Evolutionary conservation across 2,797 vertebrate genomes (phyloP).

Genomic region (Podargus strigoides): DNA sequence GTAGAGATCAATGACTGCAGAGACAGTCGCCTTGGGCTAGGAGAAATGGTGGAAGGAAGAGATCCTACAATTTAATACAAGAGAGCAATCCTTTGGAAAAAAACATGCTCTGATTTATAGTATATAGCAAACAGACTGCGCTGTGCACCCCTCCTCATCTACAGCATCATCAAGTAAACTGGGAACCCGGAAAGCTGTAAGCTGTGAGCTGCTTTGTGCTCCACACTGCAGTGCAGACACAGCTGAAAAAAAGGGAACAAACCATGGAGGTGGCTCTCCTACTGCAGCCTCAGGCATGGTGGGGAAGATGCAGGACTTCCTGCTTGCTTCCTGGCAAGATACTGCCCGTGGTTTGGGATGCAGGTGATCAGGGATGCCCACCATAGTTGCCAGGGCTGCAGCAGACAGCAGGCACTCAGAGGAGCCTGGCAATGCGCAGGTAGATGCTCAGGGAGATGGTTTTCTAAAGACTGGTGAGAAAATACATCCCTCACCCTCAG

Average conservation of each 20-base stretch:
- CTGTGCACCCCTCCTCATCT: background rate
- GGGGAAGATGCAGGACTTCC: background rate
- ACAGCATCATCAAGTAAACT: background rate
- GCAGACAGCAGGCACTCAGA: accelerated
- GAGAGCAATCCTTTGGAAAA: background rate
- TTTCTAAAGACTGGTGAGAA: background rate
- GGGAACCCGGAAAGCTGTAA: background rate
- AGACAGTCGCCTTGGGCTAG: background rate
- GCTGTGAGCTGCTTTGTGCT: background rate
- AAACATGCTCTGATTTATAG: background rate
- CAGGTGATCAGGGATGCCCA: background rate
- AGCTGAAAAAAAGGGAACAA: background rate
- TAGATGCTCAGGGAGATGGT: background rate
- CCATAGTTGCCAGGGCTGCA: accelerated
- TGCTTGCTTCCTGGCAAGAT: background rate
- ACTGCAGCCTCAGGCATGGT: background rate
- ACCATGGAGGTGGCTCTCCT: background rate
- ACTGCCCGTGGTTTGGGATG: accelerated
- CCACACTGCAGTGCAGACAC: background rate
- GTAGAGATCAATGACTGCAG: background rate
- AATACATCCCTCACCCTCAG: background rate
- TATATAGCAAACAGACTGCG: background rate
- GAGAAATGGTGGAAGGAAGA: background rate
- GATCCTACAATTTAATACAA: background rate
- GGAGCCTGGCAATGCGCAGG: background rate